phyloP scores from a whole-genome alignment of 2,797 vertebrate species.

The Acipenser ruthenus region DNA sequence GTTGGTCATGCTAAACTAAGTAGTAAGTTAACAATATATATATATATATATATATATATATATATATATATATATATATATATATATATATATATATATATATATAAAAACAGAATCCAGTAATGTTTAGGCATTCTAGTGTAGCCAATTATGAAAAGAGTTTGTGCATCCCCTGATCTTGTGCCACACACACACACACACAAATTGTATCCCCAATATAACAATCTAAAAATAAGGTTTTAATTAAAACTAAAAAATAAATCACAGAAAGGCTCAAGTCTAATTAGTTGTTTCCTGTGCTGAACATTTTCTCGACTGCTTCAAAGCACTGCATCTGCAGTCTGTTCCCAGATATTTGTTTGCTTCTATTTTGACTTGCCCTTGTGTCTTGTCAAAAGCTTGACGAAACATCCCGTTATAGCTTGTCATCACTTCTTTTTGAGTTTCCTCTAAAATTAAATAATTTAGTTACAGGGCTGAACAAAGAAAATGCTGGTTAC shows the following conservation, averaged over 20 bases:
- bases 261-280: slow-evolving; percentile 41
- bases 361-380: slow-evolving; percentile 57
- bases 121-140: no score
- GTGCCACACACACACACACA: not conserved
- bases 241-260: slow-evolving; percentile 16
- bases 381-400: slow-evolving; percentile 60
- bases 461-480: slow-evolving; percentile 68
- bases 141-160: no score
- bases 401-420: slow-evolving; percentile 53
- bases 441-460: slow-evolving; percentile 60
- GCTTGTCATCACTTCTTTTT: slow-evolving; percentile 52
- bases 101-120: no score
- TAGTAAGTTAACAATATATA: no score
- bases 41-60: no score
- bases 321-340: slow-evolving; percentile 33
- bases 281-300: slow-evolving; percentile 55
- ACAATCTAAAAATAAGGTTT: not conserved
- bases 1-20: no score
- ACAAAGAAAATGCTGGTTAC: slow-evolving; percentile 53
- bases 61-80: no score
- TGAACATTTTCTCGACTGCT: slow-evolving; percentile 2
- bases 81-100: no score
- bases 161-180: no score
- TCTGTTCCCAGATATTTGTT: slow-evolving; percentile 53
- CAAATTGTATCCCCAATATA: not conserved